Base-by-base conservation (phyloP, 2,888 invertebrate species). In the Dendrolimus pini region DNA sequence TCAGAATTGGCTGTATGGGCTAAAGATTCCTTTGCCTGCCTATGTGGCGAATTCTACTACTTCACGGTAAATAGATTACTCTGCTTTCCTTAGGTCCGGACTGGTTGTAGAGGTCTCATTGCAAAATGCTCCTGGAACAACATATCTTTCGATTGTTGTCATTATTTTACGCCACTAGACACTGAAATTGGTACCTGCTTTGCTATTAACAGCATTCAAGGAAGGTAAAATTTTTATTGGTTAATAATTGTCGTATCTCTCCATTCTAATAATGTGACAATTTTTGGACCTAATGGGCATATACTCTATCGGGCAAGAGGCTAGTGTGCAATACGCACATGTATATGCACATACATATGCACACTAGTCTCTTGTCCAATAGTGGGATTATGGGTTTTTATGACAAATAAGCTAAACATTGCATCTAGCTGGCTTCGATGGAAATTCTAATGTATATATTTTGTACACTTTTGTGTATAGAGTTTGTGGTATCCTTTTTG, bases 151-250 rank as follows among this genome's bases (percentile, higher is more conserved):
- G 91, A 93, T 53, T 95, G 95, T 69, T 95, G 95, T 71, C 79
- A 86, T 56, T 93, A 93, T 74, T 95, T 95, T 66, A 84, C 87
- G 57, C 89, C 90, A 12, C 86, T 95, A 78, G 92, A 94, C 63
- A 94, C 94, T 0, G 95, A 95, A 72, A 74, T 94, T 56, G 95
- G 95, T 0, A 85, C 88, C 55, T 95, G 95, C 70, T 94, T 91
- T 72, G 92, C 91, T 41, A 91, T 94, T 10, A 95, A 95, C 68
- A 93, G 93, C 1, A 82, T 93, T 58, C 95, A 95, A 77, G 87
- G 90, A 62, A 90, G 86, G 93, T 92, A 77, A 71, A 59, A 54
- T 53, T 10, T 14, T 3, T 3, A 41, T 54, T 18, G 7, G 42
- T 30, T 30, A 30, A 30, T 3, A 6, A 30, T 30, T 30, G 30